A percentile compares a stretch with the other conserved stretches of the same genome.
Conservation (phyloP, 2,888 invertebrate species). For the Drosophila anomalata region DNA sequence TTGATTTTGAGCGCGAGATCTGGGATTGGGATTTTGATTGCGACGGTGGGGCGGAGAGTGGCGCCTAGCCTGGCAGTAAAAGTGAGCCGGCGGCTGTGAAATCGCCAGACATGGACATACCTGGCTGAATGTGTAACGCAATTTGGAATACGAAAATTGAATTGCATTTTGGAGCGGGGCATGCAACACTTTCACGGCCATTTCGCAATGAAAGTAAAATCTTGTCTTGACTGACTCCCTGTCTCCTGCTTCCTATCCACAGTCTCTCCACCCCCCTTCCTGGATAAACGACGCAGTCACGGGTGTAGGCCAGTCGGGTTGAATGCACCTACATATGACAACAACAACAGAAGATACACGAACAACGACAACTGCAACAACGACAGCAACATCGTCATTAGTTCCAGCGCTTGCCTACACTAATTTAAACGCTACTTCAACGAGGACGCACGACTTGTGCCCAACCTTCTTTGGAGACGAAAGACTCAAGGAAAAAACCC, state of each 20-base stretch:
- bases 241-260: slow-evolving; percentile 2
- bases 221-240: slow-evolving; percentile 28
- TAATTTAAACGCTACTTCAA: slow-evolving; percentile 69
- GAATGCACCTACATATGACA: slow-evolving; percentile 58
- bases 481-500: slow-evolving; percentile 5
- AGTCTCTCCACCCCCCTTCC: not conserved
- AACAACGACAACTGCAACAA: slow-evolving; percentile 26
- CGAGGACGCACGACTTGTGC: slow-evolving; percentile 47
- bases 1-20: slow-evolving; percentile 60
- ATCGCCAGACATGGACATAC: slow-evolving; percentile 41
- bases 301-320: slow-evolving; percentile 43
- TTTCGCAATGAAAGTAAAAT: slow-evolving; percentile 68
- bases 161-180: slow-evolving; percentile 45
- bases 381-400: slow-evolving; percentile 60
- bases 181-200: slow-evolving; percentile 70
- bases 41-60: not conserved
- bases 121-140: slow-evolving; percentile 57
- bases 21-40: slow-evolving; percentile 40
- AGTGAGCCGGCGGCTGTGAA: slow-evolving; percentile 59
- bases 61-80: slow-evolving; percentile 46
- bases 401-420: slow-evolving; percentile 75
- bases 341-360: slow-evolving; percentile 28
- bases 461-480: slow-evolving; percentile 8
- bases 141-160: slow-evolving; percentile 57
- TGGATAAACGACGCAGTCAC: slow-evolving; percentile 4